Conservation (phyloP, 2,113 vertebrate genomes). For the Lethenteron camtschaticum region DNA sequence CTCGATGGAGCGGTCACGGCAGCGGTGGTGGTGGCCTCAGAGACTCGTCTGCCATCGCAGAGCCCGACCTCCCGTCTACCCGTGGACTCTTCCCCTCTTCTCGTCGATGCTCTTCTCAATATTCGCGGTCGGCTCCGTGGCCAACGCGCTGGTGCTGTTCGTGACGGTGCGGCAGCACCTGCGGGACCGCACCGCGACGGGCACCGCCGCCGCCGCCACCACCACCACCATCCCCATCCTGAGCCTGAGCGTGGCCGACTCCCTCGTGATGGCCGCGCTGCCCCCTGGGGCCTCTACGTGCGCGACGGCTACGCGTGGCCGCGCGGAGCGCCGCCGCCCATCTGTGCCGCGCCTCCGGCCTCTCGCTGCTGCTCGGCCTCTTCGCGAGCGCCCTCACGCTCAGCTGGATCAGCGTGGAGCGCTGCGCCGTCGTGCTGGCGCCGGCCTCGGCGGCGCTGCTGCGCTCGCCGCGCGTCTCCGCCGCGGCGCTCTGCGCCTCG, state of each 20-base stretch:
- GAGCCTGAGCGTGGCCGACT: not conserved
- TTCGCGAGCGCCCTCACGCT: not conserved
- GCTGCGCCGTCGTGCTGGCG: not conserved
- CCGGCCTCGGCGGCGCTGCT: not conserved
- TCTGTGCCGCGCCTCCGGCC: not conserved
- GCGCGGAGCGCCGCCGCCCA: not conserved
- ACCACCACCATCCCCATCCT: slow-evolving; percentile 1
- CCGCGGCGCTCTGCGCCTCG: not conserved
- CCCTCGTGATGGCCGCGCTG: slow-evolving; percentile 3
- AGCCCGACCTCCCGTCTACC: too few species aligned
- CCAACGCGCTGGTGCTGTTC: not conserved
- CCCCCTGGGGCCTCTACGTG: not conserved
- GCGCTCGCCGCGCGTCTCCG: not conserved
- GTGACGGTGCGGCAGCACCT: not conserved
- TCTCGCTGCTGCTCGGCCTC: not conserved
- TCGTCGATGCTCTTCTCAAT: not conserved
- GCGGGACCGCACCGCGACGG: too few species aligned
- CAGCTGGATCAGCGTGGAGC: slow-evolving; percentile 3
- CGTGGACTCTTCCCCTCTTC: too few species aligned
- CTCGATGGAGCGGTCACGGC: too few species aligned
- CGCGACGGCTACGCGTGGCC: not conserved
- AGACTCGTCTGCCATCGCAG: too few species aligned
- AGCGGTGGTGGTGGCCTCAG: too few species aligned
- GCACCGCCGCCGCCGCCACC: not conserved
- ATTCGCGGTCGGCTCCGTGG: not conserved